These are phyloP conservation scores for Laterallus jamaicensis DNA, from an alignment of 2,113 vertebrate species.

Conservation along the genomic window DNA sequence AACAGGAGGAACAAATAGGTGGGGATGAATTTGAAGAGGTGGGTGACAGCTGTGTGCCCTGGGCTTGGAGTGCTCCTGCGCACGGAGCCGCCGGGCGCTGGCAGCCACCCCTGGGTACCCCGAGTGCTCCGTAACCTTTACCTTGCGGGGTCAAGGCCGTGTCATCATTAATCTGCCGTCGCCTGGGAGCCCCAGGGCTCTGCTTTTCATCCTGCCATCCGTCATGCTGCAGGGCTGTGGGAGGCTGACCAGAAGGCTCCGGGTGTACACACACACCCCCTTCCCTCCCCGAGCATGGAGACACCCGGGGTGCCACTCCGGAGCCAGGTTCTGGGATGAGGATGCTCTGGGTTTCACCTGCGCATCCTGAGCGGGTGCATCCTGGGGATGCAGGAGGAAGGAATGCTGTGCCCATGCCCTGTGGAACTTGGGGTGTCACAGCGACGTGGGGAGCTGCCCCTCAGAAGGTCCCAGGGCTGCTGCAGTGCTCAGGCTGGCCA, in stretches of 20 bases:
- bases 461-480: too few relatives aligned
- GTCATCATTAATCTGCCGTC: constrained; percentile 67
- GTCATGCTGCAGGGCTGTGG: constrained; percentile 25
- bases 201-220: constrained; percentile 64
- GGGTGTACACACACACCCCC: background rate
- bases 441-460: background rate
- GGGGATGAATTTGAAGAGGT: constrained; percentile 32
- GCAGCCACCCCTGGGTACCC: constrained; percentile 50
- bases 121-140: constrained; percentile 68
- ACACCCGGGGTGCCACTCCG: background rate
- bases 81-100: constrained; percentile 59
- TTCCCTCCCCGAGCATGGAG: background rate
- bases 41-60: constrained; percentile 56
- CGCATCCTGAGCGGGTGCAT: background rate
- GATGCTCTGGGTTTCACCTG: background rate
- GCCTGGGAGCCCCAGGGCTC: constrained; percentile 57
- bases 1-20: background rate
- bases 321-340: background rate
- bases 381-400: background rate
- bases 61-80: constrained; percentile 48
- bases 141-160: constrained; percentile 70
- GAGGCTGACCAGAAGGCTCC: background rate
- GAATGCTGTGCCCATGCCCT: too few relatives aligned
- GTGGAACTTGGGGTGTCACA: too few relatives aligned
- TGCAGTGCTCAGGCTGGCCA: too few relatives aligned